Conservation (phyloP, 2,888 invertebrate species). For the Drosophila ezoana region DNA sequence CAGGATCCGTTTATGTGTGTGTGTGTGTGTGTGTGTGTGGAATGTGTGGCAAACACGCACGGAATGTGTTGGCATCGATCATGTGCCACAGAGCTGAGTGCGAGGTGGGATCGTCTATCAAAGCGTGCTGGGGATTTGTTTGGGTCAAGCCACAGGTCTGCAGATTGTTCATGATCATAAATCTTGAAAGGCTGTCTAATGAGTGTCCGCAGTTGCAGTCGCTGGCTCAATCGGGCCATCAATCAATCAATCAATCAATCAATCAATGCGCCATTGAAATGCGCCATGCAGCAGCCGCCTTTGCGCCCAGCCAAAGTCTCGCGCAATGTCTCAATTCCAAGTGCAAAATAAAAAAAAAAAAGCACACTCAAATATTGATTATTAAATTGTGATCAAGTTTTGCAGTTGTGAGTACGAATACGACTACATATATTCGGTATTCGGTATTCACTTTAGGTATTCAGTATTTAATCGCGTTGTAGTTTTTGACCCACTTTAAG, state of each 20-base stretch:
- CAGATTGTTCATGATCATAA: conserved; percentile 25
- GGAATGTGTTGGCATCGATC: not conserved
- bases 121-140: conserved; percentile 26
- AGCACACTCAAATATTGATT: conserved; percentile 46
- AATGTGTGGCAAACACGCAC: too few relatives aligned
- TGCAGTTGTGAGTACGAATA: conserved; percentile 23
- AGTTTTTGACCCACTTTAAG: conserved; percentile 65
- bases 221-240: conserved; percentile 36
- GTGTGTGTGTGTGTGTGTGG: too few relatives aligned
- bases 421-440: conserved; percentile 21
- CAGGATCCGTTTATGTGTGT: too few relatives aligned
- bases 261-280: conserved; percentile 70
- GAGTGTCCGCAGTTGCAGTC: conserved; percentile 46
- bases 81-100: not conserved
- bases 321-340: conserved; percentile 34
- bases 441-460: conserved; percentile 35
- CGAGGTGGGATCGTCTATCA: not conserved
- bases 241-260: conserved; percentile 58
- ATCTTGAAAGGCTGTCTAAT: conserved; percentile 46
- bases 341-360: conserved; percentile 26
- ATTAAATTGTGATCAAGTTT: conserved; percentile 67
- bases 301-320: conserved; percentile 15
- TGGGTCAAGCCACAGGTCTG: conserved; percentile 47
- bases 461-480: conserved; percentile 54
- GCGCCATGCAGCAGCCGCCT: conserved; percentile 16